Evolutionary conservation across 2,888 invertebrate genomes (phyloP).

Genomic region (Sarcophaga rosellei): DNA sequence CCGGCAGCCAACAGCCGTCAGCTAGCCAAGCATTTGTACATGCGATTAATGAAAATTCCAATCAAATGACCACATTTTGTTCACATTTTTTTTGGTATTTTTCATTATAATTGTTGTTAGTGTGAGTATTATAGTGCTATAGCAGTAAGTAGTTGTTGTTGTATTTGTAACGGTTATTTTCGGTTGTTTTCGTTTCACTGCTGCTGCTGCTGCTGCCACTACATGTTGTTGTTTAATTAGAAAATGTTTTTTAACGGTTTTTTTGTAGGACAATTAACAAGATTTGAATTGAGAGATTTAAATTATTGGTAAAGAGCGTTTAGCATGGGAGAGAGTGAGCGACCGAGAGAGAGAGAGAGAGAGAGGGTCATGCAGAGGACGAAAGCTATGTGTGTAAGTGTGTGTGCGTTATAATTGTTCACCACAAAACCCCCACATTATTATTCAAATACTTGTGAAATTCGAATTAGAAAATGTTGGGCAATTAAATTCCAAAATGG

Average conservation of each 20-base stretch:
- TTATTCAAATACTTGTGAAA: background rate
- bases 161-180: background rate
- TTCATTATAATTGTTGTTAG: conserved; percentile 11
- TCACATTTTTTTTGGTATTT: conserved; percentile 42
- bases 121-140: background rate
- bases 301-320: conserved; percentile 47
- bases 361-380: background rate
- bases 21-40: conserved; percentile 55
- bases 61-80: conserved; percentile 67
- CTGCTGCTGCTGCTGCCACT: conserved; percentile 45
- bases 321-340: background rate
- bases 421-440: conserved; percentile 40
- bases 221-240: conserved; percentile 68
- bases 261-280: conserved; percentile 68
- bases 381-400: background rate
- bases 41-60: conserved; percentile 68
- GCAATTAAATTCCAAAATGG: background rate
- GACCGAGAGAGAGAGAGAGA: background rate
- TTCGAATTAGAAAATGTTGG: background rate
- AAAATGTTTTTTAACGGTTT: conserved; percentile 68
- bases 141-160: conserved; percentile 37
- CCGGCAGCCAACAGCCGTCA: background rate
- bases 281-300: conserved; percentile 69
- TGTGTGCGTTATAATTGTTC: conserved; percentile 33
- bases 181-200: no score